Evolutionary conservation across 2,888 invertebrate species (phyloP).

Genomic region (Drosophila helvetica): DNA sequence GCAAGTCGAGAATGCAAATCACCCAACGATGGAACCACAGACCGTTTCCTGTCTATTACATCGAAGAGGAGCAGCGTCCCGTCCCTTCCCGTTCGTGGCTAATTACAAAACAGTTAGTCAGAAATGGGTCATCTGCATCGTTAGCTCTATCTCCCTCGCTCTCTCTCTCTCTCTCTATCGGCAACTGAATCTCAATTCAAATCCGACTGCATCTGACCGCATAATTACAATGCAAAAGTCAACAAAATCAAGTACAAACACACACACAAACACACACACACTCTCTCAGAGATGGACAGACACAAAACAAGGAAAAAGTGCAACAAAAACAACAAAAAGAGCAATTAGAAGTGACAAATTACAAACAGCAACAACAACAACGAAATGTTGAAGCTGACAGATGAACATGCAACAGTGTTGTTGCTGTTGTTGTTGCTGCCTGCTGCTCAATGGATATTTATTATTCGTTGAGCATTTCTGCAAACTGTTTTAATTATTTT

Average conservation of each 20-base stretch:
- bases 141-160: slow-evolving; percentile 23
- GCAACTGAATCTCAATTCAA: slow-evolving; percentile 40
- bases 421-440: slow-evolving; percentile 16
- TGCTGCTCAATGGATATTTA: slow-evolving; percentile 40
- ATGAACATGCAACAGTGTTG: slow-evolving; percentile 17
- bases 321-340: slow-evolving; percentile 52
- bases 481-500: slow-evolving; percentile 62
- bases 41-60: slow-evolving; percentile 43
- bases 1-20: slow-evolving; percentile 37
- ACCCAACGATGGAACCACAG: slow-evolving; percentile 29
- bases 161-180: slow-evolving; percentile 19
- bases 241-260: slow-evolving; percentile 49
- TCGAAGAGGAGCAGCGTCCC: slow-evolving; percentile 26
- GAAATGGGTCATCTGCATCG: slow-evolving; percentile 52
- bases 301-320: slow-evolving; percentile 16
- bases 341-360: slow-evolving; percentile 71
- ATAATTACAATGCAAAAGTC: slow-evolving; percentile 50
- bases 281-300: slow-evolving; percentile 5
- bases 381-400: slow-evolving; percentile 27
- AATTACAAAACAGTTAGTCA: slow-evolving; percentile 46
- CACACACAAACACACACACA: slow-evolving; percentile 2
- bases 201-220: slow-evolving; percentile 51
- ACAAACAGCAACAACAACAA: slow-evolving; percentile 27
- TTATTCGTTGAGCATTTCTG: slow-evolving; percentile 28
- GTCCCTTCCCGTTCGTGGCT: slow-evolving; percentile 25